Evolutionary conservation across 1,140 invertebrate species (phyloP), one percentile per base, ranked within the genome.

Genomic region (Liolophura sinensis): DNA sequence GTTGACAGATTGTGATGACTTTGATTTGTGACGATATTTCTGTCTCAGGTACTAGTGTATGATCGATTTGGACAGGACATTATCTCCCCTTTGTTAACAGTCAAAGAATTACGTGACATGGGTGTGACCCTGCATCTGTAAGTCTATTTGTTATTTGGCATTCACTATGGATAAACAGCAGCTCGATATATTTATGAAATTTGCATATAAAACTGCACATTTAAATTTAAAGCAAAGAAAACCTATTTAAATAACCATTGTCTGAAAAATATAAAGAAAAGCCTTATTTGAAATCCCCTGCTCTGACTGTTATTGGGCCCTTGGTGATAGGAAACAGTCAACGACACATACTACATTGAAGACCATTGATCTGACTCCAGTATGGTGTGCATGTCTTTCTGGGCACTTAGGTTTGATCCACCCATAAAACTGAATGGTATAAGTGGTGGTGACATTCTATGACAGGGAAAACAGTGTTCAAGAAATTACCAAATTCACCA

Each of bases 121-220:
- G 97, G 97, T 67, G 93, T 99, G 18, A 99, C 98, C 56, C 87
- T 99, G 62, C 96, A 99, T 88, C 90, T 99, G 93, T 97, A 89
- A 90, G 90, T 78, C 27, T 51, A 46, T 52, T 3, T 49, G 22
- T 46, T 31, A 68, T 52, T 58, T 51, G 48, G 48, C 51, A 63
- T 54, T 57, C n/a, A 0, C 27, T 7, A 20, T 49, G 47, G 24
- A 25, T 24, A 49, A n/a, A 50, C 27, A 9, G 16, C 18, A 62
- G 18, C 48, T 12, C 0, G 7, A 50, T 60, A 48, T 48, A 18
- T 48, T 16, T 48, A 60, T 27, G 46, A 57, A 57, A 18, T 57
- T 0, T n/a, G 16, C 24, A 57, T 9, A 59, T n/a, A 24, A 59
- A 22, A 25, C 27, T 40, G 18, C 9, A 9, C 9, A 5, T 54